Evolutionary conservation across 1,140 invertebrate genomes (phyloP).

Genomic region (Plodia interpunctella): DNA sequence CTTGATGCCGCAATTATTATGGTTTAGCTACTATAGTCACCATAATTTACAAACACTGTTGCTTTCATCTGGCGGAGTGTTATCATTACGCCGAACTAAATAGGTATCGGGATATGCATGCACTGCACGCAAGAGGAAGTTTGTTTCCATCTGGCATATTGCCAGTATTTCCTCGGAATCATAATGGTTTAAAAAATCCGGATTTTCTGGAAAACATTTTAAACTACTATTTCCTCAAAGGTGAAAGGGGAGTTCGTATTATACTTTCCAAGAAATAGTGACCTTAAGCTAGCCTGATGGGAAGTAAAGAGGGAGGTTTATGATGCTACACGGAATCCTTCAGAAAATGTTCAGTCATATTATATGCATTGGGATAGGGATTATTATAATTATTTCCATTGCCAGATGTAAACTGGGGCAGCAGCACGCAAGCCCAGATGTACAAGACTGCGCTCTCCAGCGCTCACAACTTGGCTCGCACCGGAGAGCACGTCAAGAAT

Average conservation of each 20-base stretch:
- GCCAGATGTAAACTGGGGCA: slow-evolving; percentile 98
- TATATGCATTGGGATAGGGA: too few relatives aligned
- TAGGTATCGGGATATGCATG: slow-evolving; percentile 15
- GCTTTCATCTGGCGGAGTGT: background rate
- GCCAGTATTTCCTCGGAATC: background rate
- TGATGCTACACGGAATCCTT: too few relatives aligned
- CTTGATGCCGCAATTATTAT: too few relatives aligned
- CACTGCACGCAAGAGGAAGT: background rate
- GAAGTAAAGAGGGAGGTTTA: too few relatives aligned
- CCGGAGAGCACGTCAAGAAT: slow-evolving; percentile 97
- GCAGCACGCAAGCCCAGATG: slow-evolving; percentile 96
- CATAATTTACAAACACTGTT: background rate
- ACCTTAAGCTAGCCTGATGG: too few relatives aligned
- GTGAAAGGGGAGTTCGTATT: too few relatives aligned
- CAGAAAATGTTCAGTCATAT: too few relatives aligned
- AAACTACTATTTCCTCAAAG: too few relatives aligned
- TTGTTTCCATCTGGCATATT: background rate
- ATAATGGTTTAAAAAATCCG: too few relatives aligned
- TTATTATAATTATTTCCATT: background rate
- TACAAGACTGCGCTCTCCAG: slow-evolving; percentile 94
- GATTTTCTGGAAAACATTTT: too few relatives aligned
- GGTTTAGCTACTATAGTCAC: background rate
- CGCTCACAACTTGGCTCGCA: slow-evolving; percentile 87
- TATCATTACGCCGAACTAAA: background rate
- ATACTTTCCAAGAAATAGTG: too few relatives aligned